Evolutionary conservation across 1,140 invertebrate species (phyloP), one percentile per base, ranked within the genome.

Genomic region (Thalassaphorura encarpata): DNA sequence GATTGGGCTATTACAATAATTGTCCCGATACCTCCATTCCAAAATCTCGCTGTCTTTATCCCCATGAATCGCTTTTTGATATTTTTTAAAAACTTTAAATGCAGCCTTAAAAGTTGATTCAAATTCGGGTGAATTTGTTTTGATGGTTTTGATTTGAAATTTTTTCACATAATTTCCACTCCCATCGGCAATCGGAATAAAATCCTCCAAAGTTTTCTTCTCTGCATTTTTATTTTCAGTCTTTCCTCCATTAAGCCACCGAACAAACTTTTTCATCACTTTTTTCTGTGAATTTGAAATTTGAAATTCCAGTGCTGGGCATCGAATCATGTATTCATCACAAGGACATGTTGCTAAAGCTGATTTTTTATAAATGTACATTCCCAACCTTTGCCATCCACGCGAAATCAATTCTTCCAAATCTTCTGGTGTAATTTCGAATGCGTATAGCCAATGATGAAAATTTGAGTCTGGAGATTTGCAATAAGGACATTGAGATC

Each of bases 331-430:
- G 70, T 98, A 98, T 68, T 83, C 79, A 23, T 94, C 94, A 75
- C 96, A 99, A n/a, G n/a, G n/a, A n/a, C 96, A 99, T 11, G 84
- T 94, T 42, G 76, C 70, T 63, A 87, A 74, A 80, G 96, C 89
- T 8, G 78, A 82, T 11, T 92, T 90, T 71, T 98, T 98, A 69
- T 99, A 99, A 70, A 89, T 87, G 73, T 97, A 98, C 68, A 82
- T 80, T 19, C 95, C 96, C 69, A 91, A 95, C 67, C 95, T 78
- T 68, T 95, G 78, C 95, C 94, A 98, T 33, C 95, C 95, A 70
- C 93, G 76, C 70, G 98, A 88, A 59, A 97, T 89, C 28, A 99
- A 75, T 69, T 83, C 78, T 73, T 94, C 88, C n/a, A n/a, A n/a
- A n/a, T n/a, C n/a, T n/a, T n/a, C n/a, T n/a, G n/a, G n/a, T n/a